phyloP scores from a whole-genome alignment of 2,113 vertebrate species.

The Colinus virginianus region DNA sequence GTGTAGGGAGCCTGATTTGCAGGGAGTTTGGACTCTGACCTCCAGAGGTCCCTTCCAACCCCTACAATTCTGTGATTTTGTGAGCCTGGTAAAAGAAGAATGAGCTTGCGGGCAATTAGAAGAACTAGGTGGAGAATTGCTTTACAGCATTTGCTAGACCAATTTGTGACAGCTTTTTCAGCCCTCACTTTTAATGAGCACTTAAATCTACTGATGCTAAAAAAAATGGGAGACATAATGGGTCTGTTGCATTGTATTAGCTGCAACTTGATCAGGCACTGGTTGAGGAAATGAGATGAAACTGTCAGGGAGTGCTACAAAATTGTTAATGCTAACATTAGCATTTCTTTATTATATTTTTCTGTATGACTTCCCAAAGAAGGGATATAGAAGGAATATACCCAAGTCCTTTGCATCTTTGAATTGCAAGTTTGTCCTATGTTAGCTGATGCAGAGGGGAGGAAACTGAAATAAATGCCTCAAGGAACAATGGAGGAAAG shows the following conservation, averaged over 20 bases:
- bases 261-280: background rate
- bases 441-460: background rate
- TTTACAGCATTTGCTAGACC: background rate
- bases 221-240: background rate
- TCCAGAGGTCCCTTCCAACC: too few relatives aligned
- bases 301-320: background rate
- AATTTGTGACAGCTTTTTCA: background rate
- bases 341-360: background rate
- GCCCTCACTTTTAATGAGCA: background rate
- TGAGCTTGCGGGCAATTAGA: background rate
- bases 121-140: accelerated
- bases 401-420: background rate
- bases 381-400: background rate
- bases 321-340: background rate
- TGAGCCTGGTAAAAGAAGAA: background rate
- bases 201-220: background rate
- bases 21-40: too few relatives aligned
- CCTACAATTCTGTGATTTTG: too few relatives aligned
- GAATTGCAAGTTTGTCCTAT: background rate
- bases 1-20: too few relatives aligned
- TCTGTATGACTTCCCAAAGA: background rate
- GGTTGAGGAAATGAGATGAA: background rate
- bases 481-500: background rate
- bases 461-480: background rate
- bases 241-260: background rate